Evolutionary conservation across 2,888 invertebrate species (phyloP).

Genomic region (Limnephilus auricula): DNA sequence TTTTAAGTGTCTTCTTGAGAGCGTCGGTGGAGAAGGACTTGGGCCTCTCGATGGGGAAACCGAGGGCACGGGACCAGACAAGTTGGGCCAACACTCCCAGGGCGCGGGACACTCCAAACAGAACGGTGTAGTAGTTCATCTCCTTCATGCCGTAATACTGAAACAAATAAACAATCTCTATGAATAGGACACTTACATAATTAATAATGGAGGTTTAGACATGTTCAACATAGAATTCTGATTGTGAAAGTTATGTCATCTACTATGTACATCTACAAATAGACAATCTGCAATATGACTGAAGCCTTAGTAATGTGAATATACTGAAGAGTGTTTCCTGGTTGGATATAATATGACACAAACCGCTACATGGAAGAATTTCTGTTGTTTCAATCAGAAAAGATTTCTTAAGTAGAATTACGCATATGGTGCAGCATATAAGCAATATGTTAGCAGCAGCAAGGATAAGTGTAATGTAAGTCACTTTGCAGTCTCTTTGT

Average conservation of each 20-base stretch:
- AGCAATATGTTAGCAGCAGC: too few relatives aligned
- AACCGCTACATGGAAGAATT: neutral
- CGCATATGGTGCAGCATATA: neutral
- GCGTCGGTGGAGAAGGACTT: slow-evolving; percentile 85
- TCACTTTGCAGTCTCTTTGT: neutral
- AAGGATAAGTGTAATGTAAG: neutral
- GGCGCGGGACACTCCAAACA: slow-evolving; percentile 93
- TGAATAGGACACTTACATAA: too few relatives aligned
- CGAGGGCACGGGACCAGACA: slow-evolving; percentile 90
- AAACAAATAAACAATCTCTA: slow-evolving; percentile 66
- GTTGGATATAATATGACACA: neutral
- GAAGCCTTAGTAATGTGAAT: neutral
- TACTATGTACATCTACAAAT: neutral
- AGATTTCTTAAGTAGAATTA: neutral
- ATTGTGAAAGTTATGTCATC: neutral
- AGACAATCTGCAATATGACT: neutral
- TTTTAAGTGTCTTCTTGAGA: slow-evolving; percentile 67
- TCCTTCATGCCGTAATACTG: slow-evolving; percentile 92
- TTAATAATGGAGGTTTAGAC: neutral
- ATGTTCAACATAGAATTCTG: neutral
- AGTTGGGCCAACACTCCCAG: slow-evolving; percentile 88
- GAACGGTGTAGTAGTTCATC: slow-evolving; percentile 93
- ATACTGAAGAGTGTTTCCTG: neutral
- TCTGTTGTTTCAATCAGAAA: neutral
- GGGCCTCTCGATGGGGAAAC: slow-evolving; percentile 89